Evolutionary conservation across 2,797 vertebrate species (phyloP).

Genomic region (Falco peregrinus): DNA sequence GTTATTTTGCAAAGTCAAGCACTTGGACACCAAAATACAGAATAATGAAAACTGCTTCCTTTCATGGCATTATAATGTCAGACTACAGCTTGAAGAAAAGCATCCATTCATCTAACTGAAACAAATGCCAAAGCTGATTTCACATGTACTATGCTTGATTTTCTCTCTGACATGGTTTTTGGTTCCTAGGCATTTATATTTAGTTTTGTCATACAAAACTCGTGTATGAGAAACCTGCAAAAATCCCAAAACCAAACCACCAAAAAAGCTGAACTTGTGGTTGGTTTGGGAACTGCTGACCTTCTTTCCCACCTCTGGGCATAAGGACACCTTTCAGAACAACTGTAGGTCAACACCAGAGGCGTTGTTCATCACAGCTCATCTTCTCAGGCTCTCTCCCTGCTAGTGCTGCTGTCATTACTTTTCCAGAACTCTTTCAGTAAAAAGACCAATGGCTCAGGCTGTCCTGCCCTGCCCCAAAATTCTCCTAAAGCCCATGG

Average conservation of each 20-base stretch:
- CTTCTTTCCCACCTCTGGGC: not conserved
- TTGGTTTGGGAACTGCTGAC: not conserved
- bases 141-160: not conserved
- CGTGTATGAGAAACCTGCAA: not conserved
- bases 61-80: not conserved
- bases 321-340: not conserved
- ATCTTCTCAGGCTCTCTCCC: not conserved
- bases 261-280: rapidly evolving
- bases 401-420: not conserved
- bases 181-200: not conserved
- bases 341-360: not conserved
- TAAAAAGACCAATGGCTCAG: not conserved
- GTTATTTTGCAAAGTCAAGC: not conserved
- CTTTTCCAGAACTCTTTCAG: not conserved
- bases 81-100: not conserved
- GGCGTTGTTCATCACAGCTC: rapidly evolving
- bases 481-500: not conserved
- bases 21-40: not conserved
- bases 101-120: not conserved
- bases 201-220: not conserved
- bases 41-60: not conserved
- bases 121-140: not conserved
- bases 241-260: not conserved
- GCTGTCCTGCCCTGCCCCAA: not conserved
- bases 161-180: not conserved